Evolutionary conservation across 2,797 vertebrate genomes (phyloP).

Genomic region (Esox lucius): DNA sequence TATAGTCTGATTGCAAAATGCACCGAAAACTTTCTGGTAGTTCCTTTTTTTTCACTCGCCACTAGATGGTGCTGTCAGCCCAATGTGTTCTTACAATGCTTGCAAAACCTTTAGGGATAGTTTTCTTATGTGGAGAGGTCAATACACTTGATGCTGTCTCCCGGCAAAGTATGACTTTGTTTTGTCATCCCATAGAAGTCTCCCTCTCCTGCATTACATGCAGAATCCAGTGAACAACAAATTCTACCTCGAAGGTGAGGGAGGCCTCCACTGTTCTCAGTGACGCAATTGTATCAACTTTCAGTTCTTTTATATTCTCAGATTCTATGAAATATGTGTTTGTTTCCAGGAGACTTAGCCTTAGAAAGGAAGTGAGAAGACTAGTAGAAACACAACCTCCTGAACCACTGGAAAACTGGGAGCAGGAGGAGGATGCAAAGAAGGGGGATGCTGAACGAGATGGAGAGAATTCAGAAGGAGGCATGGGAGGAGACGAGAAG

Average conservation of each 20-base stretch:
- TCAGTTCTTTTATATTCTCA: too few species aligned
- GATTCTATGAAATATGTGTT: not conserved
- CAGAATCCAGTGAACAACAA: not conserved
- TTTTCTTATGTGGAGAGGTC: not conserved
- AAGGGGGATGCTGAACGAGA: too few species aligned
- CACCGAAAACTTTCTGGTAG: not conserved
- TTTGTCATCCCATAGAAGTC: conserved; percentile 34
- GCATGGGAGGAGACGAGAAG: conserved; percentile 1
- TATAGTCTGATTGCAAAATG: not conserved
- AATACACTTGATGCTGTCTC: not conserved
- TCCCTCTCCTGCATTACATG: not conserved
- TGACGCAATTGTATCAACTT: not conserved
- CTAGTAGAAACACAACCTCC: conserved; percentile 15
- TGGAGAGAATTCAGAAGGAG: not conserved
- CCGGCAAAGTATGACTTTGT: not conserved
- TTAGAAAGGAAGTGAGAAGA: conserved; percentile 24
- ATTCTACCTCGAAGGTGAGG: not conserved
- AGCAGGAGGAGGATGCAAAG: conserved; percentile 15
- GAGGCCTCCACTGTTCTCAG: not conserved
- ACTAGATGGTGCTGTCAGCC: not conserved
- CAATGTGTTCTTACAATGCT: not conserved
- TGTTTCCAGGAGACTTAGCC: conserved; percentile 25
- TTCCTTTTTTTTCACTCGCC: not conserved
- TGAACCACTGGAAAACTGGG: conserved; percentile 17
- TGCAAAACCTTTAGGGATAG: not conserved